Conservation (phyloP, 2,113 vertebrate genomes). For the Leptosomus discolor region DNA sequence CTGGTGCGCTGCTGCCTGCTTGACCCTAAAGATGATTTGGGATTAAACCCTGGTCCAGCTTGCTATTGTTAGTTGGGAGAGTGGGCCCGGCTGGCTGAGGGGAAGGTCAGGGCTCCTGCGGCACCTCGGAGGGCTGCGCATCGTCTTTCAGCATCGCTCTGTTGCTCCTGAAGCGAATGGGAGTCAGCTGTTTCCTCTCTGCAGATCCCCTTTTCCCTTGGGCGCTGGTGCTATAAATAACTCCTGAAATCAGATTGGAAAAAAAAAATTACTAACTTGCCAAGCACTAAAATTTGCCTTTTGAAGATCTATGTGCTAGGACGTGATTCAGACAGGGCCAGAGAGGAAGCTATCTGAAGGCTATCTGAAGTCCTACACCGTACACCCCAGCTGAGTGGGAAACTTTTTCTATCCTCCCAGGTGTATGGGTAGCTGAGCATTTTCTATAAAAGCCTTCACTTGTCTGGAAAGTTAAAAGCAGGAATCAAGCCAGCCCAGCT, state of each 20-base stretch:
- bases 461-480: neutral
- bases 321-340: fast-evolving
- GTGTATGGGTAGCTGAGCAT: neutral
- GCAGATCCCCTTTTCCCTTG: neutral
- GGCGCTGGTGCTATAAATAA: neutral
- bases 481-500: neutral
- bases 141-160: neutral
- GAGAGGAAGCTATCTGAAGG: neutral
- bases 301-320: neutral
- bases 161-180: fast-evolving
- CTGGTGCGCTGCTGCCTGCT: neutral
- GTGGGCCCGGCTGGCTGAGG: neutral
- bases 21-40: neutral
- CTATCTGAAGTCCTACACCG: neutral
- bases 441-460: neutral
- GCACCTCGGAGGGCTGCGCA: fast-evolving
- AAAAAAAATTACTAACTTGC: neutral
- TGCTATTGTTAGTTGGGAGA: neutral
- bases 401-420: neutral
- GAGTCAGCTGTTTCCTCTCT: constrained; percentile 6
- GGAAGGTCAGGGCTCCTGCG: neutral
- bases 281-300: neutral
- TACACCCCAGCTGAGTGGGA: neutral
- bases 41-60: neutral
- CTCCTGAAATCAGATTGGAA: neutral